Conservation (phyloP, 1,140 invertebrate genomes). For the Drosophila arawakana region DNA sequence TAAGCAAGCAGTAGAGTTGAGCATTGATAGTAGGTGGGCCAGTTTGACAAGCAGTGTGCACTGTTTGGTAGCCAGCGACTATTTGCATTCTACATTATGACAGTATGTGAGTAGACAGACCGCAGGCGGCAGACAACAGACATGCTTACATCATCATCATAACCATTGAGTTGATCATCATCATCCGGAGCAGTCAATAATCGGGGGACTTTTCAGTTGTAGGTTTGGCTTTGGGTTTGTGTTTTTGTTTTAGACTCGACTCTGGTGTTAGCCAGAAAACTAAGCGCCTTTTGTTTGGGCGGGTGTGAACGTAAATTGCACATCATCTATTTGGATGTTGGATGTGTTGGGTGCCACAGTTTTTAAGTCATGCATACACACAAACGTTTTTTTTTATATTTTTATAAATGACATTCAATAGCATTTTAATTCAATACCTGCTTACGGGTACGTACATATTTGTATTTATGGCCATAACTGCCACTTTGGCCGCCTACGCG, state of each 20-base stretch:
- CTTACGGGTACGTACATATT: constrained; percentile 74
- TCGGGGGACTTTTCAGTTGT: constrained; percentile 19
- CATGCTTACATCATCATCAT: constrained; percentile 46
- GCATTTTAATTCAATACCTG: constrained; percentile 68
- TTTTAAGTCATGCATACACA: constrained; percentile 20
- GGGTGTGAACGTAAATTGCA: constrained; percentile 50
- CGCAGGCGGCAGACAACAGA: constrained; percentile 28
- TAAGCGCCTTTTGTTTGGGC: constrained; percentile 6
- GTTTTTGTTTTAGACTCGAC: too few relatives aligned
- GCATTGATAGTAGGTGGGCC: constrained; percentile 46
- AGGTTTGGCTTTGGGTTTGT: constrained; percentile 20
- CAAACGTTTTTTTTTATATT: constrained; percentile 18
- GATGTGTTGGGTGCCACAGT: constrained; percentile 49
- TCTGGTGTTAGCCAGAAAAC: constrained; percentile 34
- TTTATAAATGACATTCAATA: constrained; percentile 61
- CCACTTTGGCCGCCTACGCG: constrained; percentile 74
- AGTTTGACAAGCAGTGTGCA: constrained; percentile 32
- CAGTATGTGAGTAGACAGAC: too few relatives aligned
- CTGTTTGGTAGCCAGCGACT: not conserved
- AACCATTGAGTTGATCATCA: constrained; percentile 18
- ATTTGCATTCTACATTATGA: constrained; percentile 26
- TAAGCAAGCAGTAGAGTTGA: constrained; percentile 25
- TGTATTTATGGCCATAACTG: constrained; percentile 82
- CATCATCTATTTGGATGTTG: constrained; percentile 68
- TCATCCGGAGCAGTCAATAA: constrained; percentile 9